phyloP scores from a whole-genome alignment of 2,113 vertebrate species.

The Shinisaurus crocodilurus region DNA sequence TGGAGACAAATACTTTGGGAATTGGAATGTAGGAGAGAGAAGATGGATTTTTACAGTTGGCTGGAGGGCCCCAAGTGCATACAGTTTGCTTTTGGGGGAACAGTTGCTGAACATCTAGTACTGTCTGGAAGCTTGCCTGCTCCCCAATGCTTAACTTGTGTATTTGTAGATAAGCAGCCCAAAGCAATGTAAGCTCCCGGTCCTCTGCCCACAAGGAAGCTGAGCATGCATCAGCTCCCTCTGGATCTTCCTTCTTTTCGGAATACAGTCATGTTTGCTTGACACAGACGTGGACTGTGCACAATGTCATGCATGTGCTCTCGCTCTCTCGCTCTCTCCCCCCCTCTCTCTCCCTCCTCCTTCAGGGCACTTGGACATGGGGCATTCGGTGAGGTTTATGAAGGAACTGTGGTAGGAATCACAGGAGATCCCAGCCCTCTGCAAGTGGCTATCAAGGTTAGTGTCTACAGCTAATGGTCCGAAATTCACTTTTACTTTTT shows the following conservation, averaged over 20 bases:
- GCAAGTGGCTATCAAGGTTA: slow-evolving; percentile 94
- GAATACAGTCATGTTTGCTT: not conserved
- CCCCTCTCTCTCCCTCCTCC: not conserved
- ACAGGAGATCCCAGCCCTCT: slow-evolving; percentile 82
- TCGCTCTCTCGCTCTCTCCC: slow-evolving; percentile 20
- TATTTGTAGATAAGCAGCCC: not conserved
- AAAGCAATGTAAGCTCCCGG: not conserved
- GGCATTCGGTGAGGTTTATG: slow-evolving; percentile 92
- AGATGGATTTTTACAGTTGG: not conserved
- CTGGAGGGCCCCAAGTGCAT: not conserved
- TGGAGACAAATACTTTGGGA: not conserved
- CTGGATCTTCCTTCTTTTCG: not conserved
- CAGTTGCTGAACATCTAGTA: not conserved
- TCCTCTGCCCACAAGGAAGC: not conserved
- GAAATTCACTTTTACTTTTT: not conserved
- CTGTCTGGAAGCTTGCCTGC: not conserved
- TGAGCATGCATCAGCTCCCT: not conserved
- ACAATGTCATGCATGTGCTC: not conserved
- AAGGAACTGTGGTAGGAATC: slow-evolving; percentile 89
- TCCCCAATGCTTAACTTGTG: not conserved
- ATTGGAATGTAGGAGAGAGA: not conserved
- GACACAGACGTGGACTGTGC: not conserved
- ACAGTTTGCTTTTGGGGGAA: not conserved
- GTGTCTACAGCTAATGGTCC: slow-evolving; percentile 33
- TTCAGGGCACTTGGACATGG: slow-evolving; percentile 89